phyloP scores from a whole-genome alignment of 2,888 invertebrate genomes.

The Chalcis sispes region DNA sequence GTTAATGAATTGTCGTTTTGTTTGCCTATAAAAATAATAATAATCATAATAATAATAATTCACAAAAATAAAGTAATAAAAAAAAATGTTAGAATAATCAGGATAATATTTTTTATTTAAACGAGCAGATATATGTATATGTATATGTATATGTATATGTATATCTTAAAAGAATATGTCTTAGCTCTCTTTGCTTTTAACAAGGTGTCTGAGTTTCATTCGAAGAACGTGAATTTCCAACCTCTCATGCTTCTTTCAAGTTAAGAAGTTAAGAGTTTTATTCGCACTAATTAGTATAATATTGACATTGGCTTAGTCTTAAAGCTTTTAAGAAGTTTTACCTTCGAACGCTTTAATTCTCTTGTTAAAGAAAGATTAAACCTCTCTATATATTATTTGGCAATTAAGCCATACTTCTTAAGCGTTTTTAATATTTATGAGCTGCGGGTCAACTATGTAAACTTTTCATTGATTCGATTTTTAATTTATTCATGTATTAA shows the following conservation, averaged over 20 bases:
- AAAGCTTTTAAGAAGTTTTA: conserved; percentile 21
- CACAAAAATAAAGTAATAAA: no score
- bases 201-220: not conserved
- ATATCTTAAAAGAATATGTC: no score
- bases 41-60: no score
- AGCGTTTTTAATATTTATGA: not conserved
- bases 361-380: conserved; percentile 27
- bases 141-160: no score
- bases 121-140: no score
- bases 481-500: no score
- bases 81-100: no score
- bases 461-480: no score
- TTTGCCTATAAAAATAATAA: no score
- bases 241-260: not conserved
- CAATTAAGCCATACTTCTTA: not conserved
- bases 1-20: no score
- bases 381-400: not conserved
- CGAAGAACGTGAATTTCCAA: not conserved
- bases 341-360: conserved; percentile 5
- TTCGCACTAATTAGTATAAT: conserved; percentile 35
- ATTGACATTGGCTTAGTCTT: conserved; percentile 8
- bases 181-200: not conserved
- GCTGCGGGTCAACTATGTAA: no score
- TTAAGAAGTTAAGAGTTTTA: not conserved
- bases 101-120: no score